Conservation (phyloP, 2,113 vertebrate species). For the Daubentonia madagascariensis region DNA sequence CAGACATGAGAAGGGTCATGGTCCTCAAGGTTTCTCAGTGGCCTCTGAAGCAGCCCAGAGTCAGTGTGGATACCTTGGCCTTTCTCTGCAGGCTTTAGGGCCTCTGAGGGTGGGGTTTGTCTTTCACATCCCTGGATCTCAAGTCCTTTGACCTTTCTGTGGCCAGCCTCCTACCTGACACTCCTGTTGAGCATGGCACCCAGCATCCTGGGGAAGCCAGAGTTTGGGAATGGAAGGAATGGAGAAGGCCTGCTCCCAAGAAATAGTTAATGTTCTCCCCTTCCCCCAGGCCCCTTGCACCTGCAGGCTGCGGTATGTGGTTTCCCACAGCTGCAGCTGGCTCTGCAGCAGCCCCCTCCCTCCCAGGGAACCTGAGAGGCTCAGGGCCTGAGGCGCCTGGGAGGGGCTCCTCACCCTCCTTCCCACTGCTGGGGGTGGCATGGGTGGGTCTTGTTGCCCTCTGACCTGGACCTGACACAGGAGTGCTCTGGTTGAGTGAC, state of each 20-base stretch:
- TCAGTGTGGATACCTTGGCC: background rate
- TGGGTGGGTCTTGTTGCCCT: background rate
- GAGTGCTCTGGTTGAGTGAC: background rate
- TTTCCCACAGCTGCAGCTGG: slow-evolving; percentile 87
- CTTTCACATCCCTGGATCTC: background rate
- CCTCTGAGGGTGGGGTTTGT: background rate
- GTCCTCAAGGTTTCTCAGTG: background rate
- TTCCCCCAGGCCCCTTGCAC: slow-evolving; percentile 83
- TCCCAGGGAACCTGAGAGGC: slow-evolving; percentile 71
- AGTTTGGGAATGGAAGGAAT: background rate
- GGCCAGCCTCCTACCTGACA: accelerated
- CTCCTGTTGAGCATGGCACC: no score
- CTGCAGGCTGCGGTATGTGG: slow-evolving; percentile 87
- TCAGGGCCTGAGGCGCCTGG: slow-evolving; percentile 42
- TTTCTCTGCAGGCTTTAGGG: background rate
- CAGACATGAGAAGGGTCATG: background rate
- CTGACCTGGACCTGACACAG: background rate
- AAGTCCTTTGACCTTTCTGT: background rate
- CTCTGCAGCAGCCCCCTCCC: slow-evolving; percentile 73
- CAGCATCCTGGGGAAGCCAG: background rate
- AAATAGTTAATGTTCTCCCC: slow-evolving; percentile 84
- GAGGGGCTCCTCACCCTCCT: slow-evolving; percentile 27
- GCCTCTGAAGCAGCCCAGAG: background rate
- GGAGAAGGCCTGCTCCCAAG: slow-evolving; percentile 77
- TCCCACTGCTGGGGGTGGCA: slow-evolving; percentile 26